Conservation (phyloP, 2,888 invertebrate species). For the Folsomia candida region DNA sequence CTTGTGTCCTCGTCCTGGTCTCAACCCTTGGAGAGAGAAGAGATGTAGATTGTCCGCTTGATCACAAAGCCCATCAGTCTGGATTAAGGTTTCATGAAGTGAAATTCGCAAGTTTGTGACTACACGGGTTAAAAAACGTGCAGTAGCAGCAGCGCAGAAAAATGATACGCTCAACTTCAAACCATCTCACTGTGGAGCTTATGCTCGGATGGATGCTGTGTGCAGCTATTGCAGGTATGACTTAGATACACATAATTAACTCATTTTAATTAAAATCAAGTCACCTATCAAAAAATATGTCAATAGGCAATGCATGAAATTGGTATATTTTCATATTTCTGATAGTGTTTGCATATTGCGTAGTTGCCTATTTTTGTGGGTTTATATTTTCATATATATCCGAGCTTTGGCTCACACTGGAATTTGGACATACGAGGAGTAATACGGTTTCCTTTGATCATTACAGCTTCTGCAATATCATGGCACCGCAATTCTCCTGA, state of each 20-base stretch:
- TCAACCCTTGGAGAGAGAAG: neutral
- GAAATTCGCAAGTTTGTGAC: neutral
- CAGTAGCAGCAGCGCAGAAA: neutral
- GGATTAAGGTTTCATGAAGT: neutral
- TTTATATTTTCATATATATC: too few species aligned
- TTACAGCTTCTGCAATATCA: conserved; percentile 30
- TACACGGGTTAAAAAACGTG: too few species aligned
- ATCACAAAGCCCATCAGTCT: conserved; percentile 3
- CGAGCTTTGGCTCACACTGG: too few species aligned
- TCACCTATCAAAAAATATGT: neutral
- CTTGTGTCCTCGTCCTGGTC: too few species aligned
- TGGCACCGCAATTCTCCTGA: conserved; percentile 30
- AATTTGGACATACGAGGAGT: too few species aligned
- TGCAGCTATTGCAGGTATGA: neutral
- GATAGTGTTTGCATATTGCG: too few species aligned
- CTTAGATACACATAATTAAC: conserved; percentile 2
- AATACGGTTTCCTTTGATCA: too few species aligned
- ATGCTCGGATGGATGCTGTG: neutral
- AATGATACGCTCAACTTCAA: neutral
- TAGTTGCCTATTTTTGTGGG: too few species aligned
- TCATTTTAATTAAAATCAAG: neutral
- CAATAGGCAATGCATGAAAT: too few species aligned
- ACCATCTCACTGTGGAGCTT: neutral
- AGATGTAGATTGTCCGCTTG: neutral
- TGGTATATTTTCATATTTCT: too few species aligned